phyloP scores from a whole-genome alignment of 2,113 vertebrate species.

The Salvelinus alpinus region DNA sequence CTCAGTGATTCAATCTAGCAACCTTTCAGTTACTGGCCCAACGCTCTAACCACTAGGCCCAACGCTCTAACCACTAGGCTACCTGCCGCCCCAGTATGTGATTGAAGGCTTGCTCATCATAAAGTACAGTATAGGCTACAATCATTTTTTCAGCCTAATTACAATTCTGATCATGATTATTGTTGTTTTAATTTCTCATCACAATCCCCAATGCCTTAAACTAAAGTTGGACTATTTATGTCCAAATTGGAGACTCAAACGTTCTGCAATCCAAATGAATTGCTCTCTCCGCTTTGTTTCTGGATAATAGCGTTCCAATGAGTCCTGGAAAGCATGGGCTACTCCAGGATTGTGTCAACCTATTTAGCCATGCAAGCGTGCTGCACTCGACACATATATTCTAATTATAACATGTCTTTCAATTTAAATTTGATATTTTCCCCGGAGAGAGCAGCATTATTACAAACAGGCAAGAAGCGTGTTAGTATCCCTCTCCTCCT shows the following conservation, averaged over 20 bases:
- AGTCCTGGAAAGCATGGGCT: conserved; percentile 4
- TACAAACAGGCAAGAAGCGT: neutral
- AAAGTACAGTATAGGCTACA: too few relatives aligned
- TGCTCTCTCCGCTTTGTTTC: neutral
- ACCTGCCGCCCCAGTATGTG: too few relatives aligned
- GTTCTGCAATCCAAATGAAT: neutral
- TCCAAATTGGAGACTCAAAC: neutral
- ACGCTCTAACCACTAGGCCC: too few relatives aligned
- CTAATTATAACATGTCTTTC: conserved; percentile 21
- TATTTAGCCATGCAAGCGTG: conserved; percentile 40
- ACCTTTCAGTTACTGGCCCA: too few relatives aligned
- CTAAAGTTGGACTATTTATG: too few relatives aligned
- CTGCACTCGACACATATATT: conserved; percentile 19
- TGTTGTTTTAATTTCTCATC: too few relatives aligned
- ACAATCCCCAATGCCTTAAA: too few relatives aligned
- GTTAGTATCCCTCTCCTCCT: neutral
- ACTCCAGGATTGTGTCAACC: conserved; percentile 5
- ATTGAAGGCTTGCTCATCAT: too few relatives aligned
- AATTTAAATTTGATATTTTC: conserved; percentile 23
- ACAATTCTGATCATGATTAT: neutral
- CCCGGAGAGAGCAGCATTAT: neutral
- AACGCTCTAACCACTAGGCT: too few relatives aligned
- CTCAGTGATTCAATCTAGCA: too few relatives aligned
- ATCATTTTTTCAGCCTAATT: neutral
- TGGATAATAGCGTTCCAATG: conserved; percentile 17